Evolutionary conservation across 2,113 vertebrate species (phyloP), one percentile per base, ranked within the genome.

Genomic region (Desmodus rotundus): DNA sequence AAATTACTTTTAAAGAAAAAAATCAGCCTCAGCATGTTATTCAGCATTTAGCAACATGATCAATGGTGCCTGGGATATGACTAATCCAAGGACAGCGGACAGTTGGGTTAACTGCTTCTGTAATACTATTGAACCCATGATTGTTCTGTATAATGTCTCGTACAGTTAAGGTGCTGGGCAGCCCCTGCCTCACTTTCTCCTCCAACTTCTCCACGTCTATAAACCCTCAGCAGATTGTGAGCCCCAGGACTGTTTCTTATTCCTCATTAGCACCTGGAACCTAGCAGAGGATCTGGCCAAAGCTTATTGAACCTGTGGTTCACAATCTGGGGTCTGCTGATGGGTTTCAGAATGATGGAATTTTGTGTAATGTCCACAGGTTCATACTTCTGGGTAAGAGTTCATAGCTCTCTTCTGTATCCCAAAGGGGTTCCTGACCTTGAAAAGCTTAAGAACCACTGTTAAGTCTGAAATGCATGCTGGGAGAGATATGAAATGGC

Each of bases 361-460:
- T 89, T 86, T 50, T 73, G 20, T 28, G 63, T 80, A 87, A 45
- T 80, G 38, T 76, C 20, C n/a, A 54, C 41, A 47, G 54, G 22
- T n/a, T 70, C 31, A 41, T 92, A 56, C 77, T 90, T 89, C 56
- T 61, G 36, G 22, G n/a, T 73, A 68, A 86, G 72, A 74, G 78
- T 70, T 65, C 41, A 36, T 5, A 58, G 67, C 56, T 89, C 91
- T 94, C 7, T 38, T 86, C 36, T 80, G 56, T 52, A 85, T 61
- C 70, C 81, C 80, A 74, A 50, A 77, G 73, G 63, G 50, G 68
- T 58, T 91, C 56, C 36, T 88, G 78, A 63, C 52, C 80, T 70
- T 36, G 74, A 38, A 95, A 95, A 93, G 7, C 72, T 41, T 93
- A 86, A 94, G n/a, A 74, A 84, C 16, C 56, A 81, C 52, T 50